phyloP scores from a whole-genome alignment of 2,888 invertebrate species.

The Troilus luridus region DNA sequence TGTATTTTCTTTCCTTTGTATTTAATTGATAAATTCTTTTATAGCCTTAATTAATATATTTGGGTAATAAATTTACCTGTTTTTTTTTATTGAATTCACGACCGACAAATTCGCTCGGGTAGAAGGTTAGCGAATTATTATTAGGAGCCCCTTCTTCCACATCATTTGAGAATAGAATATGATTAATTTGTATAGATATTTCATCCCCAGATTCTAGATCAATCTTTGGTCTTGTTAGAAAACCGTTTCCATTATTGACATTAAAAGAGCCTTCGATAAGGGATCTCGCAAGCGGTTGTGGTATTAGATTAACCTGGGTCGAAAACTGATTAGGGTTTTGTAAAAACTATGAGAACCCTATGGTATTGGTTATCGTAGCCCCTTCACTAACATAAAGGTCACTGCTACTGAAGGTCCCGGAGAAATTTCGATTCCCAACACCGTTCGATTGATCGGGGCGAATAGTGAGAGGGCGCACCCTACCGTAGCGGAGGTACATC shows the following conservation, averaged over 20 bases:
- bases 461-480: background rate
- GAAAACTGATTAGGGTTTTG: constrained; percentile 17
- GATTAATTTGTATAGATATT: background rate
- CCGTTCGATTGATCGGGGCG: background rate
- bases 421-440: background rate
- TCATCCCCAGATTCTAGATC: background rate
- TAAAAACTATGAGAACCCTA: constrained; percentile 37
- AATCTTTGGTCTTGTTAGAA: background rate
- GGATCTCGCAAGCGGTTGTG: constrained; percentile 5
- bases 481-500: too few species aligned
- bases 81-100: too few species aligned
- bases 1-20: too few species aligned
- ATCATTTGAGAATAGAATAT: too few species aligned
- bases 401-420: background rate
- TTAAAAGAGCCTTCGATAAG: constrained; percentile 20
- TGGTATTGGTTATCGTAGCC: constrained; percentile 7
- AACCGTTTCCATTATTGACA: background rate
- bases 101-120: too few species aligned
- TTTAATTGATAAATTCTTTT: too few species aligned
- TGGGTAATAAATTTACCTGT: too few species aligned
- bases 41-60: too few species aligned
- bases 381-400: constrained; percentile 8
- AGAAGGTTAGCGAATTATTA: too few species aligned
- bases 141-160: too few species aligned
- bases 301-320: constrained; percentile 4